Conservation (phyloP, 2,797 vertebrate genomes). For the Pygocentrus nattereri region DNA sequence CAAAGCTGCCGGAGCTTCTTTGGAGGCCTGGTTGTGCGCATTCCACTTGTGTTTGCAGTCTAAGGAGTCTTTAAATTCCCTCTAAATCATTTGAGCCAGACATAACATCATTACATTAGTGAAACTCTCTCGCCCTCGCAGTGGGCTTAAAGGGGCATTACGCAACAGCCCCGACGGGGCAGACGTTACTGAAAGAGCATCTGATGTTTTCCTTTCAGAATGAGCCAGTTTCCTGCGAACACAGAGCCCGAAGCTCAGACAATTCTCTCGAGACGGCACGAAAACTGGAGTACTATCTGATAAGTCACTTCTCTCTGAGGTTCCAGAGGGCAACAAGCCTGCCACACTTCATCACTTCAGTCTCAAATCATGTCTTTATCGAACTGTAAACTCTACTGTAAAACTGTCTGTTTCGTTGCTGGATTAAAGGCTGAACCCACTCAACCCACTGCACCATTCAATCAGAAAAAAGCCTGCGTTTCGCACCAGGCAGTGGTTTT, state of each 20-base stretch:
- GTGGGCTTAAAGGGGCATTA: not conserved
- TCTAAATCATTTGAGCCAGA: conserved; percentile 33
- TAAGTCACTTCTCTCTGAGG: conserved; percentile 35
- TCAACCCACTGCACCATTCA: too few species aligned
- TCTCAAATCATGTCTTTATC: not conserved
- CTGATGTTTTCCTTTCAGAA: conserved; percentile 56
- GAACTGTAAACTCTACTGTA: not conserved
- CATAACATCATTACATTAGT: conserved; percentile 52
- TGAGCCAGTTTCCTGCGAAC: conserved; percentile 49
- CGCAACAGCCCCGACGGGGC: not conserved
- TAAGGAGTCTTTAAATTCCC: not conserved
- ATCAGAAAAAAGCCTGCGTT: too few species aligned
- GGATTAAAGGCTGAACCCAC: too few species aligned
- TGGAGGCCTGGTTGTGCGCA: conserved; percentile 10
- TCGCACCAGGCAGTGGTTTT: too few species aligned
- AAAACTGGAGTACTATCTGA: conserved; percentile 7
- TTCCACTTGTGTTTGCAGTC: not conserved
- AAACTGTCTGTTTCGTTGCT: not conserved
- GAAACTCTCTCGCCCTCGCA: conserved; percentile 48
- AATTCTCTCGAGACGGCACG: conserved; percentile 13
- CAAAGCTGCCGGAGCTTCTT: not conserved
- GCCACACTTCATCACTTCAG: not conserved
- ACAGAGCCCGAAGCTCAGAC: not conserved
- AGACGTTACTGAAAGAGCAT: conserved; percentile 22
- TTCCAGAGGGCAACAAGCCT: not conserved